phyloP scores from a whole-genome alignment of 2,113 vertebrate genomes.

The Anguilla rostrata region DNA sequence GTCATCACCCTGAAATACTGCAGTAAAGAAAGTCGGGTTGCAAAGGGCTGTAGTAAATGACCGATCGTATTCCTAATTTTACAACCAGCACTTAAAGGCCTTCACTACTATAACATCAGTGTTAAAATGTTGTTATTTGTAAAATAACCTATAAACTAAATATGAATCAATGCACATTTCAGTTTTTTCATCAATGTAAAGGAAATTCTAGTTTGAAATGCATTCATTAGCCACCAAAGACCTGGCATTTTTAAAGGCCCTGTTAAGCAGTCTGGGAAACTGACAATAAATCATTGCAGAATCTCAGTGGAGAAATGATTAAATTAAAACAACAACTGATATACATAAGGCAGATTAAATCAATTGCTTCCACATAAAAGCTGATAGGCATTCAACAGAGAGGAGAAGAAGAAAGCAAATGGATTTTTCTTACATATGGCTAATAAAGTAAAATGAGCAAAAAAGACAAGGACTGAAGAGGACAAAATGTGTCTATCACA shows the following conservation, averaged over 20 bases:
- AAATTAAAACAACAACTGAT: neutral
- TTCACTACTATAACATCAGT: neutral
- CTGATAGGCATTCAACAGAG: neutral
- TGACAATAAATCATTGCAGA: neutral
- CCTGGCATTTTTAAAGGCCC: neutral
- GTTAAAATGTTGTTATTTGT: neutral
- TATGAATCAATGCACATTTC: neutral
- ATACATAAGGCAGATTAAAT: neutral
- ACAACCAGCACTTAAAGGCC: neutral
- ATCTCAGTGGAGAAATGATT: neutral
- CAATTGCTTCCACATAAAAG: neutral
- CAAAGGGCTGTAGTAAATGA: neutral
- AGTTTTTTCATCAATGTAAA: neutral
- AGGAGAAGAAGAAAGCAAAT: neutral
- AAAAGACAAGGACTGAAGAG: no score
- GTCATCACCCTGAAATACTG: slow-evolving; percentile 28
- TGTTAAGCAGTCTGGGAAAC: neutral
- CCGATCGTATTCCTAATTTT: neutral
- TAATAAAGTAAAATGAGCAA: neutral
- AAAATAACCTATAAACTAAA: neutral
- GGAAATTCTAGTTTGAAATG: neutral
- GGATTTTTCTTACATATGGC: neutral
- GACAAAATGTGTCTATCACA: neutral
- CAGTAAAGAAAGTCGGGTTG: neutral
- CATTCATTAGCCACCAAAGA: neutral